A percentile compares a stretch with the other conserved stretches of the same genome.
Conservation (phyloP, 2,888 invertebrate species). For the Campoplex capitator region DNA sequence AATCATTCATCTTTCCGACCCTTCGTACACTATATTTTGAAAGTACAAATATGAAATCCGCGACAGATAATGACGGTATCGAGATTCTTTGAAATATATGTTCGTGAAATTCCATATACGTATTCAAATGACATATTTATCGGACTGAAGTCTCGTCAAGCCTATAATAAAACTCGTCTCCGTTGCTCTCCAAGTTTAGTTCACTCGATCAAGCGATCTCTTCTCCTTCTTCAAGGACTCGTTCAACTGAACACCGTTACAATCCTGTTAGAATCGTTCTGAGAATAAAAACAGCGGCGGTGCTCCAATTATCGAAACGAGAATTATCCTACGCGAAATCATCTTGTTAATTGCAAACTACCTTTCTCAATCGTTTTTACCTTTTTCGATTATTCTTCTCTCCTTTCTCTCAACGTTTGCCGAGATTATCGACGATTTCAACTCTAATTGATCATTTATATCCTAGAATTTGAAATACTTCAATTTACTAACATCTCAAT, state of each 20-base stretch:
- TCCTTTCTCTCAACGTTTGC: not conserved
- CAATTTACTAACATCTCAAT: not conserved
- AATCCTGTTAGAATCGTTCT: constrained; percentile 58
- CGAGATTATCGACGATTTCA: not conserved
- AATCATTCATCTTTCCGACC: not conserved
- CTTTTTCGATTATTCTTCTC: not conserved
- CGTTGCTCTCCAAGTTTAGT: constrained; percentile 17
- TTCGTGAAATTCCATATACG: not conserved
- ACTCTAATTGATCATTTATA: not conserved
- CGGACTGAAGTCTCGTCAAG: not conserved
- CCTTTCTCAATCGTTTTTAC: constrained; percentile 11
- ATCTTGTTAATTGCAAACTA: constrained; percentile 34
- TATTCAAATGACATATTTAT: not conserved
- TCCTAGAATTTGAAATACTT: not conserved
- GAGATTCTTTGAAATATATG: not conserved
- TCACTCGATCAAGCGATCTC: constrained; percentile 39
- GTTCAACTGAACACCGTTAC: constrained; percentile 48
- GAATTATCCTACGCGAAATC: constrained; percentile 55
- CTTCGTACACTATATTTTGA: not conserved
- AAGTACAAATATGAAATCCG: not conserved
- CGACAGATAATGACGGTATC: not conserved
- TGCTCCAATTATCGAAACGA: constrained; percentile 62
- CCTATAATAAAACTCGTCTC: constrained; percentile 46
- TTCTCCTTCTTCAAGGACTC: constrained; percentile 49
- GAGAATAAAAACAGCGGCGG: constrained; percentile 14